Evolutionary conservation across 2,797 vertebrate species (phyloP).

Genomic region (Halcyon badia): DNA sequence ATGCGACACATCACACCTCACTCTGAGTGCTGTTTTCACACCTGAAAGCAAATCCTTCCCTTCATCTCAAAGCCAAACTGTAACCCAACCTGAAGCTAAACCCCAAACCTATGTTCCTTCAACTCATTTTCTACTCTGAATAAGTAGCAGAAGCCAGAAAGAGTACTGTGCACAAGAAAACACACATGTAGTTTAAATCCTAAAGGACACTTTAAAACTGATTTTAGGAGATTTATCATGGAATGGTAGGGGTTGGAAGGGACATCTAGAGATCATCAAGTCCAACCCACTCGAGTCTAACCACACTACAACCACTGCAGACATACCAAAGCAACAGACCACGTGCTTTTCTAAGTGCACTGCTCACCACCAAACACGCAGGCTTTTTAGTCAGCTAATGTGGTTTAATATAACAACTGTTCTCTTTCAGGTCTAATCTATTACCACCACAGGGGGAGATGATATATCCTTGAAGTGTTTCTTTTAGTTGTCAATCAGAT

Average conservation of each 20-base stretch:
- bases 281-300: too few relatives aligned
- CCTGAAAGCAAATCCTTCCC: background rate
- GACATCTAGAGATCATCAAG: too few relatives aligned
- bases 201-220: background rate
- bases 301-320: background rate
- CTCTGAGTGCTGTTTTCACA: background rate
- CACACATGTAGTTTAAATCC: background rate
- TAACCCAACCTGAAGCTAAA: background rate
- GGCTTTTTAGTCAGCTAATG: background rate
- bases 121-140: background rate
- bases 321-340: background rate
- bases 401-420: background rate
- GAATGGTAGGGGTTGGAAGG: too few relatives aligned
- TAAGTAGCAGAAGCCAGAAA: background rate
- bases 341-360: rapidly evolving
- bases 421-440: background rate
- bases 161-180: background rate
- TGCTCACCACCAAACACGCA: background rate
- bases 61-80: background rate
- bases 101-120: background rate
- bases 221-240: background rate
- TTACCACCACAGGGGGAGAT: background rate
- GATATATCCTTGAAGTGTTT: background rate
- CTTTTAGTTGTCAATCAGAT: background rate
- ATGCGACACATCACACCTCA: rapidly evolving